Percentiles rank a stretch among this genome's conserved stretches.
These are phyloP conservation scores for Dicrostonyx torquatus DNA, from an alignment of 2,797 vertebrate genomes.

Conservation along the genomic window DNA sequence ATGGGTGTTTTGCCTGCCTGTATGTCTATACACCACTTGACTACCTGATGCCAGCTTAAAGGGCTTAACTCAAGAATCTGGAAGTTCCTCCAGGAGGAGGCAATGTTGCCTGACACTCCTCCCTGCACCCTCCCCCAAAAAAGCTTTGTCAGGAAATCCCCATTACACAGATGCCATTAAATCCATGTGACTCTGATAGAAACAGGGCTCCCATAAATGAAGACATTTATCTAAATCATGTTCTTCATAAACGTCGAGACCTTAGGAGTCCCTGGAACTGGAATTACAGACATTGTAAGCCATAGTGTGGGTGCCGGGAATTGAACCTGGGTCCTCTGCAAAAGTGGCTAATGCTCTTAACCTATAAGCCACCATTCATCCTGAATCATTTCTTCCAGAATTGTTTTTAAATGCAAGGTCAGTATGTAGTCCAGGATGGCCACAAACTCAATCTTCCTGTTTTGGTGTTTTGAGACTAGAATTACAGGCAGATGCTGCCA, in stretches of 20 bases:
- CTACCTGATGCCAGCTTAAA: neutral
- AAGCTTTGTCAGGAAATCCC: constrained; percentile 5
- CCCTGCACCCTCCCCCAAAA: neutral
- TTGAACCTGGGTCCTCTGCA: neutral
- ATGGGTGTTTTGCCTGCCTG: neutral
- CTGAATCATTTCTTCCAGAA: neutral
- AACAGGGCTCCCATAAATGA: constrained; percentile 24
- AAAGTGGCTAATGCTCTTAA: neutral
- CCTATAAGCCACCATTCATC: neutral
- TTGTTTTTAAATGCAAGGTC: neutral
- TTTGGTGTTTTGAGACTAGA: neutral
- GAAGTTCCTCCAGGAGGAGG: constrained; percentile 10
- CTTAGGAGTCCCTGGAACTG: neutral
- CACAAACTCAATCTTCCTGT: neutral
- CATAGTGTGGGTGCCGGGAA: neutral
- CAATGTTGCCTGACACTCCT: constrained; percentile 5
- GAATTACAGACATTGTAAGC: no score
- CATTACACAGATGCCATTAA: constrained; percentile 32
- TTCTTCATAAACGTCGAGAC: neutral
- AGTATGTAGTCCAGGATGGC: neutral
- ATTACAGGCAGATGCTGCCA: neutral
- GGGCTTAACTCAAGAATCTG: neutral
- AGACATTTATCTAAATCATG: constrained; percentile 39
- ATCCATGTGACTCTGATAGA: neutral
- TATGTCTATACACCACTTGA: neutral